These are phyloP conservation scores for Tenthredo distinguenda DNA, from an alignment of 2,888 invertebrate species.

Conservation along the genomic window DNA sequence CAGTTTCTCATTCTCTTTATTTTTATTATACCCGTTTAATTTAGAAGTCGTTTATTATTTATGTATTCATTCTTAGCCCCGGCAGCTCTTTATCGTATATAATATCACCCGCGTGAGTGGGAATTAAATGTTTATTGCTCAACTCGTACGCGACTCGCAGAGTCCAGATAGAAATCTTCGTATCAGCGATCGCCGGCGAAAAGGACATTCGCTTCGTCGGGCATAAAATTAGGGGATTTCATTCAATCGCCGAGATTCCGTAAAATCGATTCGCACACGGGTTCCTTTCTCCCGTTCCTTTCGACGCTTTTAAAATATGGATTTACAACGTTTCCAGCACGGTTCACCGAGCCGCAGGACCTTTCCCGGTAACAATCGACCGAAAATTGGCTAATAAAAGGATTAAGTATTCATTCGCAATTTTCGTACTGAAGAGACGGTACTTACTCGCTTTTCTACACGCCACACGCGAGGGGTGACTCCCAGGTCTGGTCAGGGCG, in stretches of 20 bases:
- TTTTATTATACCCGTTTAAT: background rate
- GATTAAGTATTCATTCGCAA: too few relatives aligned
- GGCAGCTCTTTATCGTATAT: background rate
- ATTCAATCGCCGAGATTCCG: too few relatives aligned
- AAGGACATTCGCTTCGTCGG: background rate
- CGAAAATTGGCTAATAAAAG: too few relatives aligned
- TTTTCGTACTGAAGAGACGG: too few relatives aligned
- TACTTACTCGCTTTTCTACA: too few relatives aligned
- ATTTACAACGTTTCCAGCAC: too few relatives aligned
- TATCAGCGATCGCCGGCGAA: background rate
- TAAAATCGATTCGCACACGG: background rate
- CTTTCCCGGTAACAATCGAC: too few relatives aligned
- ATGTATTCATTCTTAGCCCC: slow-evolving; percentile 32
- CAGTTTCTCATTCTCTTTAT: background rate
- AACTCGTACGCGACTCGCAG: slow-evolving; percentile 20
- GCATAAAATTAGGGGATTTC: slow-evolving; percentile 16
- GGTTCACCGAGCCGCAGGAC: too few relatives aligned
- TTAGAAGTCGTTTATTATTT: slow-evolving; percentile 27
- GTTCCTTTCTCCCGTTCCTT: too few relatives aligned
- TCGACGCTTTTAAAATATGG: too few relatives aligned
- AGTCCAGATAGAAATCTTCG: slow-evolving; percentile 9
- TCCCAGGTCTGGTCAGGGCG: too few relatives aligned
- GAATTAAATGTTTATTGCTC: slow-evolving; percentile 45
- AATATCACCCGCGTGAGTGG: slow-evolving; percentile 46
- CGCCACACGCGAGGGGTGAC: too few relatives aligned